Evolutionary conservation across 2,797 vertebrate species (phyloP).

Genomic region (Mionectes olivaceus): DNA sequence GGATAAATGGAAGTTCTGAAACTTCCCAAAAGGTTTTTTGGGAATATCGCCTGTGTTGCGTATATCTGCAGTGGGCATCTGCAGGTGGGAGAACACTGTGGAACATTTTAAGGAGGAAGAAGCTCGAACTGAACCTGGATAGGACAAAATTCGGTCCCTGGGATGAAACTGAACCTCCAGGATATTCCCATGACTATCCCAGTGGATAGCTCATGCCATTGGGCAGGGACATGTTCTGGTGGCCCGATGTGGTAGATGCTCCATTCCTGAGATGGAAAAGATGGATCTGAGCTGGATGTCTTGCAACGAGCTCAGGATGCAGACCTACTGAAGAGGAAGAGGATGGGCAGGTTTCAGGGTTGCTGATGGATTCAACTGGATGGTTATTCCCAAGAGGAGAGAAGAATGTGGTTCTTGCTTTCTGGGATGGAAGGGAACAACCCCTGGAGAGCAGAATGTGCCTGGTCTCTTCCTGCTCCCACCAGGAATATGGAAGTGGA

Average conservation of each 20-base stretch:
- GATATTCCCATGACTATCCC: neutral
- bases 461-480: neutral
- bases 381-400: neutral
- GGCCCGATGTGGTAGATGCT: neutral
- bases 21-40: neutral
- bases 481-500: neutral
- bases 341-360: neutral
- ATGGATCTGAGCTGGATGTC: neutral
- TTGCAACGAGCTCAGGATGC: neutral
- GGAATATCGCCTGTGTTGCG: fast-evolving
- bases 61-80: neutral
- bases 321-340: neutral
- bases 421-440: neutral
- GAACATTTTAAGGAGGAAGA: neutral
- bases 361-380: neutral
- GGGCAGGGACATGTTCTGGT: neutral
- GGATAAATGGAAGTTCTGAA: neutral
- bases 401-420: neutral
- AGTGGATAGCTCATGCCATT: fast-evolving
- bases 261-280: neutral
- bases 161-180: neutral
- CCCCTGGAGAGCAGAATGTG: neutral
- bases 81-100: fast-evolving
- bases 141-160: neutral
- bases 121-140: neutral